Evolutionary conservation across 2,888 invertebrate species (phyloP), one percentile per base, ranked within the genome.

Genomic region (Tipula lateralis): DNA sequence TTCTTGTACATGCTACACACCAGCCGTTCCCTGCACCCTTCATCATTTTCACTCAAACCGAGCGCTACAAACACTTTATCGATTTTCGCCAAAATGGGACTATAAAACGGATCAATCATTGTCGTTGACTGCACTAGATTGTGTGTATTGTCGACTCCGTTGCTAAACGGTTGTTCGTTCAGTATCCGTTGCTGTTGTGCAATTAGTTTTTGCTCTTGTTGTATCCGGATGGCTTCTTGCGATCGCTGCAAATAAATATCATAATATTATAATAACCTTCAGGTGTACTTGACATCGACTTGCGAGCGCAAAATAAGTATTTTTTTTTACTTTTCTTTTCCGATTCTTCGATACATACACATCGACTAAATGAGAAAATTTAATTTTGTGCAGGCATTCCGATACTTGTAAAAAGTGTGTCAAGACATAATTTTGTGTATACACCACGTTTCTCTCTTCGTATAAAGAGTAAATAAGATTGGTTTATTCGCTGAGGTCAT

Each of bases 1-100:
- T 95, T 95, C 88, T 94, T 95, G 91, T 97, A 97, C 92, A 96
- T 93, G 86, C 94, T 94, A 88, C 96, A 97, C 1, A 97, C 93
- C 0, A 96, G 92, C 85, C 96, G 91, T 88, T 96, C 96, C 85
- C 93, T 92, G 88, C 97, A 97, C 0, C 92, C 92, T 86, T 94
- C 94, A 12, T 95, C 95, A 0, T 89, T 89, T n/a, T 82, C 82
- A 16, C 29, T 19, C 80, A 95, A 94, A 13, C 95, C 94, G 85
- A 96, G 90, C 85, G 94, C 94, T 29, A 91, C 90, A 86, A 96
- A 92, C 84, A 96, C 93, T 39, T 93, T 92, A 87, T 96, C 95
- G 83, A 97, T 93, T 87, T 94, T 93, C n/a, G 94, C 93, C 84
- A 97, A 88, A 83, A 97, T 93, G 0, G 94, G 93, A 13, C 95